phyloP scores from a whole-genome alignment of 2,888 invertebrate species.

The Megastigmus dorsalis region DNA sequence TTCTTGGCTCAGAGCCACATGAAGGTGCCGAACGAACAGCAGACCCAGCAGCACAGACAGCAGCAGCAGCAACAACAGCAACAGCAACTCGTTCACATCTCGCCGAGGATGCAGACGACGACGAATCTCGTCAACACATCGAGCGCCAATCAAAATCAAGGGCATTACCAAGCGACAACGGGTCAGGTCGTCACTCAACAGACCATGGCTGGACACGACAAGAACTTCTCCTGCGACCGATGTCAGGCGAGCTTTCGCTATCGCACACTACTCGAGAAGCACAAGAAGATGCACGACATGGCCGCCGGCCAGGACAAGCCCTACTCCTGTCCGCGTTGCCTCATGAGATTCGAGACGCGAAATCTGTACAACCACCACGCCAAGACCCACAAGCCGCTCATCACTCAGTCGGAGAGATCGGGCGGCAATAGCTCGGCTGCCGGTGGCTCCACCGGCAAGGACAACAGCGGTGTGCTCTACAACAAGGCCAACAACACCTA shows the following conservation, averaged over 20 bases:
- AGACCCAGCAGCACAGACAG: slow-evolving; percentile 52
- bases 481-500: slow-evolving; percentile 56
- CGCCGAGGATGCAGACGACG: slow-evolving; percentile 46
- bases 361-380: slow-evolving; percentile 73
- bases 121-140: background rate
- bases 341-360: slow-evolving; percentile 73
- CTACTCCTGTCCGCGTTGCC: slow-evolving; percentile 70
- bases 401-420: slow-evolving; percentile 34
- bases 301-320: slow-evolving; percentile 67
- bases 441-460: slow-evolving; percentile 25
- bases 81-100: slow-evolving; percentile 27
- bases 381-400: slow-evolving; percentile 68
- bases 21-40: slow-evolving; percentile 66
- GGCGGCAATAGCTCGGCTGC: slow-evolving; percentile 8
- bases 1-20: slow-evolving; percentile 69
- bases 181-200: background rate
- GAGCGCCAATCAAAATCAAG: slow-evolving; percentile 7
- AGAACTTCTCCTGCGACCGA: slow-evolving; percentile 69
- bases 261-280: slow-evolving; percentile 71
- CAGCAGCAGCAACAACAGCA: slow-evolving; percentile 11
- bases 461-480: slow-evolving; percentile 15
- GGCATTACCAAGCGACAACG: slow-evolving; percentile 3
- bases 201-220: slow-evolving; percentile 57
- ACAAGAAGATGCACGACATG: slow-evolving; percentile 70
- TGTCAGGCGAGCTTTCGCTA: slow-evolving; percentile 72